A percentile compares a stretch with the other conserved stretches of the same genome.
Evolutionary conservation across 2,113 vertebrate species (phyloP).

Genomic region (Platichthys flesus): DNA sequence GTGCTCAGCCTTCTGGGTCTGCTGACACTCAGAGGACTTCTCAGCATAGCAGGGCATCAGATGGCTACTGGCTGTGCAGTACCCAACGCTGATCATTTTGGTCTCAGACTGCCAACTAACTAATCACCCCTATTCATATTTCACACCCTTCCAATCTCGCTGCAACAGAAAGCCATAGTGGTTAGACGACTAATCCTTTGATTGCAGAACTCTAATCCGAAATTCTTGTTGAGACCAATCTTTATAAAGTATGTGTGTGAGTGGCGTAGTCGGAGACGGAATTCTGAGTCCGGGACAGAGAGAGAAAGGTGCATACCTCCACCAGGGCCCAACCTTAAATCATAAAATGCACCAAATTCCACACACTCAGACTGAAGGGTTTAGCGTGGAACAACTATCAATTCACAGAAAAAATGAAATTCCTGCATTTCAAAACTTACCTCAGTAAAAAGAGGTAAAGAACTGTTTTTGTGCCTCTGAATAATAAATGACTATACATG

Average conservation of each 20-base stretch:
- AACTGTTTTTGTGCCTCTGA: too few relatives aligned
- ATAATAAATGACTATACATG: too few relatives aligned
- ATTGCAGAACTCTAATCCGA: slow-evolving; percentile 51
- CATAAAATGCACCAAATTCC: not conserved
- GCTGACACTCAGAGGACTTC: slow-evolving; percentile 50
- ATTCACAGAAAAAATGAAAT: too few relatives aligned
- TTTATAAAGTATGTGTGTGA: slow-evolving; percentile 27
- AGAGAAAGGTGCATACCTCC: not conserved
- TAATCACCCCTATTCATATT: slow-evolving; percentile 60
- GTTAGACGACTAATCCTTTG: slow-evolving; percentile 60
- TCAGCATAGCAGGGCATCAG: slow-evolving; percentile 56
- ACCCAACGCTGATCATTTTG: slow-evolving; percentile 45
- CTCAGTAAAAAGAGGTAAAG: too few relatives aligned
- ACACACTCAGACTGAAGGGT: not conserved
- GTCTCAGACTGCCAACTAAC: slow-evolving; percentile 37
- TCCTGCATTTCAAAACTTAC: too few relatives aligned
- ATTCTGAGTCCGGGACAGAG: not conserved
- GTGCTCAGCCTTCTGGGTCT: slow-evolving; percentile 32
- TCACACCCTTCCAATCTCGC: slow-evolving; percentile 47
- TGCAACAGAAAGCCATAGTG: slow-evolving; percentile 24
- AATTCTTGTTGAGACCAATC: slow-evolving; percentile 46
- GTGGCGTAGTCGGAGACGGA: not conserved
- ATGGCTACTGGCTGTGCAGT: slow-evolving; percentile 35
- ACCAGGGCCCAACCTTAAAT: not conserved
- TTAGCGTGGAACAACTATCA: too few relatives aligned